A percentile compares a stretch with the other conserved stretches of the same genome.
phyloP scores from a whole-genome alignment of 2,797 vertebrate genomes.

The Stomatorhinus walkeri region DNA sequence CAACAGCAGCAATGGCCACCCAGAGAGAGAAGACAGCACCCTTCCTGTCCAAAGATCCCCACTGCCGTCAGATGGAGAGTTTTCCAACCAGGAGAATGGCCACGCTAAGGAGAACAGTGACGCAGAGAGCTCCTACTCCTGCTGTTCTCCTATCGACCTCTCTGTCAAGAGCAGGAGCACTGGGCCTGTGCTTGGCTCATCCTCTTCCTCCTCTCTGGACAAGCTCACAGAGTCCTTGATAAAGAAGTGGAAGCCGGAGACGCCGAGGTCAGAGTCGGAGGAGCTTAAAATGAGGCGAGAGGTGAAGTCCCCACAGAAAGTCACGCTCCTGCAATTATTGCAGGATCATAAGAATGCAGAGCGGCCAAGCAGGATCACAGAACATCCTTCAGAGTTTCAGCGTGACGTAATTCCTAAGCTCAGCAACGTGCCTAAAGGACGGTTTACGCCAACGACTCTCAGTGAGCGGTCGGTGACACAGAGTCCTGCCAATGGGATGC shows the following conservation, averaged over 20 bases:
- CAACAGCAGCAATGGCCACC: constrained; percentile 74
- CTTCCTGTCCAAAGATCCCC: constrained; percentile 77
- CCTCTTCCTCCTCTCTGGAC: constrained; percentile 54
- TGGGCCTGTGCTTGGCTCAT: constrained; percentile 54
- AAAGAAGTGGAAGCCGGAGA: constrained; percentile 89
- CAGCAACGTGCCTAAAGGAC: constrained; percentile 46
- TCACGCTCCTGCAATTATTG: constrained; percentile 90
- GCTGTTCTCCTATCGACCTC: constrained; percentile 91
- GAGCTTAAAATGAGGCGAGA: constrained; percentile 72
- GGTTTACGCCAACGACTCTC: constrained; percentile 40
- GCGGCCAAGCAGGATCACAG: constrained; percentile 59
- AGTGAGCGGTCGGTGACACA: constrained; percentile 53
- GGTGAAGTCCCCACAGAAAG: constrained; percentile 82
- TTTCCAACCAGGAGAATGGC: constrained; percentile 83
- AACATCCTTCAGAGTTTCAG: constrained; percentile 63
- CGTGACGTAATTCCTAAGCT: constrained; percentile 53
- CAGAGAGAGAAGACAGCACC: constrained; percentile 43
- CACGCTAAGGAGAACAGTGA: constrained; percentile 88
- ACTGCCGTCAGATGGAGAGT: constrained; percentile 76
- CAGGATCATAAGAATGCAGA: constrained; percentile 87
- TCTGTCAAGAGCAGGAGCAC: constrained; percentile 76
- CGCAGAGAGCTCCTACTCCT: constrained; percentile 87
- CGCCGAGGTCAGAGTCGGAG: constrained; percentile 63
- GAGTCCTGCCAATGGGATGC: constrained; percentile 46
- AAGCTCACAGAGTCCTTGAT: constrained; percentile 86